phyloP scores from a whole-genome alignment of 2,888 invertebrate species.

The Acanthosepion lycidas region DNA sequence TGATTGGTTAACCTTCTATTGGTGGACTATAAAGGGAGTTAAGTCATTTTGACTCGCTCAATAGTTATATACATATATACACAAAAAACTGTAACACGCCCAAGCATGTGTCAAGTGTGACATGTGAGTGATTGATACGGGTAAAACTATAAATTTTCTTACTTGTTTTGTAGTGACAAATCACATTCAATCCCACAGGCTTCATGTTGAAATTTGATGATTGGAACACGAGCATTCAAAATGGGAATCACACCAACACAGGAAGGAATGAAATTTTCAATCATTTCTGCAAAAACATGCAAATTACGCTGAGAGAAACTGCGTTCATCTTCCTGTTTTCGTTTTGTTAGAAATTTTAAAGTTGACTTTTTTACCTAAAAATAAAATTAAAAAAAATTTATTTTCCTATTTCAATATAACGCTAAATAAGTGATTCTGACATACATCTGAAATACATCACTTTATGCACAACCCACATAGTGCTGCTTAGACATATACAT shows the following conservation, averaged over 20 bases:
- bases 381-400: background rate
- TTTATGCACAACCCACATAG: no score
- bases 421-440: no score
- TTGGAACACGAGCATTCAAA: constrained; percentile 89
- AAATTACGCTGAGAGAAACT: constrained; percentile 83
- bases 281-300: constrained; percentile 82
- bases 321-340: constrained; percentile 78
- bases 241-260: constrained; percentile 80
- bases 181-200: constrained; percentile 88
- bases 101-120: no score
- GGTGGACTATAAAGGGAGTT: no score
- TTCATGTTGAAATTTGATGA: constrained; percentile 87
- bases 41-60: no score
- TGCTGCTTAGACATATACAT: no score
- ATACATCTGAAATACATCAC: no score
- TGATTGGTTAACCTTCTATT: no score
- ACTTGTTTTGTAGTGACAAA: constrained; percentile 87
- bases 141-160: constrained; percentile 75
- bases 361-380: constrained; percentile 48
- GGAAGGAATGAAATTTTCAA: constrained; percentile 85
- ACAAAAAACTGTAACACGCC: no score
- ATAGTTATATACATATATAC: no score
- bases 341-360: constrained; percentile 81
- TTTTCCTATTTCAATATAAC: no score
- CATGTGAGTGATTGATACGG: background rate